Base-by-base conservation (phyloP, 2,888 invertebrate species). In the Octodonta nipae region DNA sequence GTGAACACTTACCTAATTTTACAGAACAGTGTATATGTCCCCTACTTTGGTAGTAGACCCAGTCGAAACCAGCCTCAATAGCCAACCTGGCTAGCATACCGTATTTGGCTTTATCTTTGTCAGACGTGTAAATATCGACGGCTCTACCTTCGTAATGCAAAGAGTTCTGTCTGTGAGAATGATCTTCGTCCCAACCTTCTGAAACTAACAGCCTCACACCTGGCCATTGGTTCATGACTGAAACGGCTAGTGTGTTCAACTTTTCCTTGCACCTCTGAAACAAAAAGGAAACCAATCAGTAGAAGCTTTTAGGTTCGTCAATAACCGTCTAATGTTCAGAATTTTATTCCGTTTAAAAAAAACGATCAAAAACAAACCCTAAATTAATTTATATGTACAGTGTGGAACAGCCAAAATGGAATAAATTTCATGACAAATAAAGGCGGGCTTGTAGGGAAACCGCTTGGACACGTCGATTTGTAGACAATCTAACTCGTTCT, bases 161-260 rank as follows among this genome's bases (percentile, higher is more conserved):
- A 30, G 88, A 89, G 56, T 86, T 79, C 42, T 71, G 70, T 34
- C 76, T 68, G 58, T 86, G 81, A 35, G 75, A 74, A 42, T 73
- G 73, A 54, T 83, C 83, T 59, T 92, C 92, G 56, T 89, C 89
- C 92, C 92, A 95, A 33, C 88, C 91, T 63, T 95, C 93, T 43
- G 84, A 89, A 41, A 95, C 93, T 34, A 91, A 70, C 50, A 95
- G 71, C 49, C 78, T 75, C 40, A 92, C 81, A n/a, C 91, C 87
- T 0, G 92, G 92, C 93, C 95, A 95, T 62, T 88, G 87, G 68
- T 93, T 93, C 88, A 92, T 89, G 62, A 95, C 93, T 51, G 87
- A 85, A 57, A 92, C 86, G 34, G 93, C 91, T 55, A 95, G 66
- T 36, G 86, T 86, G 66, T 92, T 88, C 51, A 95, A 67, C 63